Percentiles rank a stretch among this genome's conserved stretches.
These are phyloP conservation scores for Acanthosoma haemorrhoidale DNA, from an alignment of 2,888 invertebrate genomes.

Conservation along the genomic window DNA sequence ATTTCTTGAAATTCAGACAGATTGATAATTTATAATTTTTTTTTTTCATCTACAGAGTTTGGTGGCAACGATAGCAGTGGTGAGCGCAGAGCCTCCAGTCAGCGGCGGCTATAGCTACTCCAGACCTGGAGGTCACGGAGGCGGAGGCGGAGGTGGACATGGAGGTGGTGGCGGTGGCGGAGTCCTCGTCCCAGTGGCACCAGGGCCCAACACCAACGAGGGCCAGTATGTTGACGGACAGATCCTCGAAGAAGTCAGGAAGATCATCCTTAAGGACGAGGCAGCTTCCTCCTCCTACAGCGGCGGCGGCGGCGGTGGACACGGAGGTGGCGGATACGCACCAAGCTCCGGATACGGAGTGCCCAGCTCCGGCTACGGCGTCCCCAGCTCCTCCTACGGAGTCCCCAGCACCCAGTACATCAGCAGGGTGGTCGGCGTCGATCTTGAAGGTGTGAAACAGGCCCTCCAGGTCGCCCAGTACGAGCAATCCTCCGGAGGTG, in stretches of 20 bases:
- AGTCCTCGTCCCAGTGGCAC: conserved; percentile 68
- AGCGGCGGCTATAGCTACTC: conserved; percentile 61
- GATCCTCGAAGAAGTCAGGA: conserved; percentile 67
- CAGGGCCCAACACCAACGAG: conserved; percentile 74
- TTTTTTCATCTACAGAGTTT: conserved; percentile 68
- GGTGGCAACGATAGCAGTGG: conserved; percentile 58
- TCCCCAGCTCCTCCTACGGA: conserved; percentile 47
- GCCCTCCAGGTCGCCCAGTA: conserved; percentile 84
- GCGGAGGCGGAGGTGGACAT: conserved; percentile 48
- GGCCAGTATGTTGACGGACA: conserved; percentile 75
- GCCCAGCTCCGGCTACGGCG: conserved; percentile 42
- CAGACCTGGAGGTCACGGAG: conserved; percentile 53
- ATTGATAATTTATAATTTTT: too few relatives aligned
- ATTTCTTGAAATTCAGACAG: too few relatives aligned
- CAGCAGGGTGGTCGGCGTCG: conserved; percentile 71
- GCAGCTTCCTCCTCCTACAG: conserved; percentile 45
- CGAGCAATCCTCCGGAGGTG: conserved; percentile 60
- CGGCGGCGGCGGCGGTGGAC: conserved; percentile 43
- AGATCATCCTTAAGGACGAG: conserved; percentile 78
- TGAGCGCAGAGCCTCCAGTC: conserved; percentile 41
- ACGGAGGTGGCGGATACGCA: conserved; percentile 50
- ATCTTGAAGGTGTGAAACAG: conserved; percentile 78
- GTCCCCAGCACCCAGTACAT: conserved; percentile 53
- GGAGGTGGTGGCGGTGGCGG: conserved; percentile 51
- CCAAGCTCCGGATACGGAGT: conserved; percentile 42